Percentiles rank a stretch among this genome's conserved stretches.
Conservation (phyloP, 2,888 invertebrate genomes). For the Sthenelais limicola region DNA sequence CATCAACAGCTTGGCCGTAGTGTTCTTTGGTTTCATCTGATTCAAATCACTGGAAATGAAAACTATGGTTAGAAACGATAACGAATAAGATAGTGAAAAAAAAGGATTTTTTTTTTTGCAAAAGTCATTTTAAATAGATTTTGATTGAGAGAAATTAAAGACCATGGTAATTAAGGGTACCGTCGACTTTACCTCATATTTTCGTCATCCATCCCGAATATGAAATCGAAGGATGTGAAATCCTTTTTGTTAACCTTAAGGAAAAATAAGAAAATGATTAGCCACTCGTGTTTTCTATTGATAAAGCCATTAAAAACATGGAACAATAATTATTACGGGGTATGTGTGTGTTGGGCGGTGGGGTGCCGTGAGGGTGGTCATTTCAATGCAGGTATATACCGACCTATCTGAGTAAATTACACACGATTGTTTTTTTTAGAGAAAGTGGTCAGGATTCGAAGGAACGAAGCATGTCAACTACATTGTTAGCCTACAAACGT, state of each 20-base stretch:
- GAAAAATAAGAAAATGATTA: slow-evolving; percentile 37
- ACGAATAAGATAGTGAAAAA: not conserved
- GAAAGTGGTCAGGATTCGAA: not conserved
- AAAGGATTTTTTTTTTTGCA: too few relatives aligned
- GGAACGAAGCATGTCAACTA: too few relatives aligned
- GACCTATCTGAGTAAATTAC: not conserved
- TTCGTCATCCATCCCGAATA: slow-evolving; percentile 95
- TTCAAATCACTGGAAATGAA: slow-evolving; percentile 63
- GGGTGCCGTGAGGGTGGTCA: not conserved
- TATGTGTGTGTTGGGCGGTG: not conserved
- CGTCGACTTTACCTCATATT: slow-evolving; percentile 80
- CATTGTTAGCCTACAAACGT: too few relatives aligned
- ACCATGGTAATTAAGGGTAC: too few relatives aligned
- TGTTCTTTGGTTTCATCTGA: slow-evolving; percentile 70
- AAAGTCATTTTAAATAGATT: too few relatives aligned
- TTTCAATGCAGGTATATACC: not conserved
- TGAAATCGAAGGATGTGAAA: slow-evolving; percentile 86
- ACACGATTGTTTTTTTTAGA: not conserved
- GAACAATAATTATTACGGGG: not conserved
- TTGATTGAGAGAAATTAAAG: too few relatives aligned
- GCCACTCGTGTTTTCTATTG: not conserved
- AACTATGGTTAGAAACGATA: slow-evolving; percentile 13
- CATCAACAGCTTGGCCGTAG: slow-evolving; percentile 83
- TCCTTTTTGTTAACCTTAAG: slow-evolving; percentile 82
- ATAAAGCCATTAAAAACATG: not conserved